These are phyloP conservation scores for Amniataba percoides DNA, from an alignment of 2,797 vertebrate species.

Conservation along the genomic window DNA sequence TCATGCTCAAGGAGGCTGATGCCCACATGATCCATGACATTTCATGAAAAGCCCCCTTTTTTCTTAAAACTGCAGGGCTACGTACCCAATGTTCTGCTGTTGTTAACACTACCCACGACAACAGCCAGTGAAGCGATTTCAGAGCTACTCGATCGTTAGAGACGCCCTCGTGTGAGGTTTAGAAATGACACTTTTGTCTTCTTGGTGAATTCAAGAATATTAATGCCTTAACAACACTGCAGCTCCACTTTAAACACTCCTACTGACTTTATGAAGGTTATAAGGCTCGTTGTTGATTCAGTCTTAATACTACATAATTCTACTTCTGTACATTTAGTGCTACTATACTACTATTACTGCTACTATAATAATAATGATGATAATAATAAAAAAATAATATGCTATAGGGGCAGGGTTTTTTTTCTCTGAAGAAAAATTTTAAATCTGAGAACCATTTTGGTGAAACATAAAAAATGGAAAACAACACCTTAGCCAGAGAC, in stretches of 20 bases:
- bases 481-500: background rate
- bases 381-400: background rate
- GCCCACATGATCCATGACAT: slow-evolving; percentile 76
- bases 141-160: slow-evolving; percentile 2
- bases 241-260: background rate
- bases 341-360: too few relatives aligned
- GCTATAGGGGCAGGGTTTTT: background rate
- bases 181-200: background rate
- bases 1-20: slow-evolving; percentile 77
- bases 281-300: background rate
- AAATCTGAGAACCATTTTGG: background rate
- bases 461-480: background rate
- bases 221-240: background rate
- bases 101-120: background rate
- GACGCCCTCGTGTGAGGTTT: background rate
- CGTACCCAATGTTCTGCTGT: slow-evolving; percentile 8
- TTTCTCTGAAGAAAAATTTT: background rate
- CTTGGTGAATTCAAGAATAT: background rate
- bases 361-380: background rate
- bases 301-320: background rate
- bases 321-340: too few relatives aligned
- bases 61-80: slow-evolving; percentile 4
- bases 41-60: slow-evolving; percentile 52
- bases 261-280: background rate
- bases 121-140: background rate